Evolutionary conservation across 2,888 invertebrate species (phyloP), one percentile per base, ranked within the genome.

Genomic region (Antheraea yamamai): DNA sequence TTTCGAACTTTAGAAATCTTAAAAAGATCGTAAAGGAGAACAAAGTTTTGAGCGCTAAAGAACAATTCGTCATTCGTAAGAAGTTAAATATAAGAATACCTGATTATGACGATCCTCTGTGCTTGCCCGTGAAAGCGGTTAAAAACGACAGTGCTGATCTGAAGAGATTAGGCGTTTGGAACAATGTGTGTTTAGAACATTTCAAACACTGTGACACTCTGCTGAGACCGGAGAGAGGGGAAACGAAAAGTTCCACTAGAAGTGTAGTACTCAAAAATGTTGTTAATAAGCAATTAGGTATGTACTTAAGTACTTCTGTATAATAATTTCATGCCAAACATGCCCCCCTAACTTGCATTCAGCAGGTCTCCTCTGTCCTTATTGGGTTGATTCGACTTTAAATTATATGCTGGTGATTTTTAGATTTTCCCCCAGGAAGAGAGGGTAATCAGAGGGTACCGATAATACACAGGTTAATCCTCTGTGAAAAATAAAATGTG

Each of bases 61-160:
- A 84, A 10, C 77, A 78, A 14, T 76, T 80, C 18, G 26, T 80
- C 1, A 78, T 79, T 26, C 84, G 91, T 16, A 89, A 85, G 61
- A 84, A 82, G 23, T 77, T 86, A 30, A 84, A 87, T 35, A 89
- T 93, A 52, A 81, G 82, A 14, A 90, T 95, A 2, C 94, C 94
- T 0, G 94, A 95, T 75, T 94, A 90, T 64, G 92, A 92, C 3
- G 94, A 95, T 75, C 92, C 94, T 0, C 76, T 94, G 35, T 94
- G 94, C 79, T 81, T 95, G 75, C 93, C 94, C 0, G 94, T 93
- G 0, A 88, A 88, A 76, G 91, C 91, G 0, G 74, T 91, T 6
- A 84, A 81, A 23, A 80, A 78, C 1, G 85, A 89, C 18, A 82
- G 82, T 0, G 79, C 76, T 75, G 91, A 93, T 75, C 18, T 78